These are phyloP conservation scores for Tachuris rubrigastra DNA, from an alignment of 2,113 vertebrate species.

Conservation along the genomic window DNA sequence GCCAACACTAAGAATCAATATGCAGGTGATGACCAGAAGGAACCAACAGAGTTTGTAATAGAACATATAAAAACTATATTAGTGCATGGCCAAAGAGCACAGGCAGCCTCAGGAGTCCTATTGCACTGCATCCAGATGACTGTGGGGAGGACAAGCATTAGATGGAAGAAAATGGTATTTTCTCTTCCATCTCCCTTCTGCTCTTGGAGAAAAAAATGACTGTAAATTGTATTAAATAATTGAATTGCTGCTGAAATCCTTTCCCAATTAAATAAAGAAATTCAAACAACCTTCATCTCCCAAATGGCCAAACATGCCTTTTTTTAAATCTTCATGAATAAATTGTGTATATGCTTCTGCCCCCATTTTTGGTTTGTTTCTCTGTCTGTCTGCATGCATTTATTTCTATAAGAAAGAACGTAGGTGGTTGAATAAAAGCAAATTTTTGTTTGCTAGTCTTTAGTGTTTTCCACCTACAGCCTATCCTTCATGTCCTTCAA, in stretches of 20 bases:
- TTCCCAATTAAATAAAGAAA: constrained; percentile 6
- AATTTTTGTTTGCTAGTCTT: constrained; percentile 30
- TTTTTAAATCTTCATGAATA: neutral
- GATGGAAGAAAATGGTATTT: neutral
- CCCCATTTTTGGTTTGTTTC: neutral
- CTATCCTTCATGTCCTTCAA: constrained; percentile 17
- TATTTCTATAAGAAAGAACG: neutral
- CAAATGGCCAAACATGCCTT: neutral
- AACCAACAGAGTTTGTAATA: neutral
- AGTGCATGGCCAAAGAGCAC: neutral
- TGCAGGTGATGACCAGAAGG: neutral
- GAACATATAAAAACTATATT: neutral
- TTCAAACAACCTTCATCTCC: neutral
- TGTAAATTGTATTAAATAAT: constrained; percentile 16
- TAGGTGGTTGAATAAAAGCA: neutral
- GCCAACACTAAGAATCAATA: neutral
- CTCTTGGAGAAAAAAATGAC: neutral
- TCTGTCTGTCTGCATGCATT: neutral
- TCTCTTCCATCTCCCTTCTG: neutral
- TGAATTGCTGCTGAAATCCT: constrained; percentile 9
- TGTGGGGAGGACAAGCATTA: neutral
- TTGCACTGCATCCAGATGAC: neutral
- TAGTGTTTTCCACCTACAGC: constrained; percentile 25
- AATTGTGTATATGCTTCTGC: neutral
- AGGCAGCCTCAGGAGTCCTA: neutral